Evolutionary conservation across 1,140 invertebrate genomes (phyloP), one percentile per base, ranked within the genome.

Genomic region (Phocides pigmalion): DNA sequence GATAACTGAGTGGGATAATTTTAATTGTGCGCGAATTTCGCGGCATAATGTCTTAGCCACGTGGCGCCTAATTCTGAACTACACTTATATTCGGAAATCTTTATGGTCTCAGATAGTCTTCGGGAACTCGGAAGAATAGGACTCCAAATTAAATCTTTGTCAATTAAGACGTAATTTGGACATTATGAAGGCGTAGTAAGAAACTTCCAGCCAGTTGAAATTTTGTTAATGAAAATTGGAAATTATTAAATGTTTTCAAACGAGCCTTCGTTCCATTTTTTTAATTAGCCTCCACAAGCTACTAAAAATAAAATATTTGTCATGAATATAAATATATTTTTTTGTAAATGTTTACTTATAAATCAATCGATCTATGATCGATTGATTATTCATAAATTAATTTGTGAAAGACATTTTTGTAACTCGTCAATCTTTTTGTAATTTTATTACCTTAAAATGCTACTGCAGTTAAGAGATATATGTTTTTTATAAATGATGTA

Each of bases 1-100:
- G 77, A 87, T 90, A 87, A 87, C 76, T 69, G 82, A 80, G 79
- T 74, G 75, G 85, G 84, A 89, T 90, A 87, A 89, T 89, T 89
- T 89, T 85, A 87, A 89, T 87, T 81, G 84, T 82, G 74, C 87
- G 85, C 79, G 84, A 89, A 88, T 84, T 88, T 79, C 70, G 62
- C 59, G 65, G 65, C 74, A 68, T 87, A 87, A 90, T 88, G 84
- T 75, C 66, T 63, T 53, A 41, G 74, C 66, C 86, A 88, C 85
- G 82, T 84, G 88, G 72, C 84, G 84, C 82, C 72, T 76, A 71
- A 74, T 72, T 69, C 73, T 51, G 19, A 68, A 74, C 68, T 74
- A 68, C 72, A 69, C 62, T 69, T 58, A 67, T 49, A 65, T 62
- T 62, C 65, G 58, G 42, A 67, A 67, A 65, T 70, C 68, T 70